A percentile compares a stretch with the other conserved stretches of the same genome.
phyloP scores from a whole-genome alignment of 2,113 vertebrate genomes.

The Leptocoma aspasia region DNA sequence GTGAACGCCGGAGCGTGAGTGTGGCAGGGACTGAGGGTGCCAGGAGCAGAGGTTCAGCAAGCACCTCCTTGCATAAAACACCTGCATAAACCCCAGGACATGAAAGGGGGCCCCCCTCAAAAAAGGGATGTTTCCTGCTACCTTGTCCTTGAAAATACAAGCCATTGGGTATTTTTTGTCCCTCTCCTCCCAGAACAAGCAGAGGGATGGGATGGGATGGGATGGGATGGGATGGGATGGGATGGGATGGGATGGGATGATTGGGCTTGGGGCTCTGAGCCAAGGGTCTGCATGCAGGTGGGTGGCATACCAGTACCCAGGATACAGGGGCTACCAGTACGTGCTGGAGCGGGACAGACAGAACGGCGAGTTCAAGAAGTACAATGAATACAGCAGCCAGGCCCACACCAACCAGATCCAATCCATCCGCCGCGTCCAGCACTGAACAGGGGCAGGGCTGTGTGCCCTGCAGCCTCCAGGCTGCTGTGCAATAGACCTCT shows the following conservation, averaged over 20 bases:
- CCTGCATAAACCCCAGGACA: background rate
- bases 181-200: background rate
- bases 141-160: background rate
- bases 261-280: background rate
- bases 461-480: background rate
- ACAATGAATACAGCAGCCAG: slow-evolving; percentile 92
- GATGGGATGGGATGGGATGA: background rate
- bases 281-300: slow-evolving; percentile 73
- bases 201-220: background rate
- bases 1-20: slow-evolving; percentile 94
- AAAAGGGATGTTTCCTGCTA: background rate
- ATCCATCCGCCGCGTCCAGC: slow-evolving; percentile 95
- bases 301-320: slow-evolving; percentile 97
- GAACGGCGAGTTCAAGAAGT: slow-evolving; percentile 91
- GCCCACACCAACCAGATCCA: slow-evolving; percentile 95
- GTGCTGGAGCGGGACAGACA: slow-evolving; percentile 91
- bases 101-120: background rate
- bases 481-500: slow-evolving; percentile 53
- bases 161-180: background rate
- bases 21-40: fast-evolving
- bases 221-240: background rate
- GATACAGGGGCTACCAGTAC: slow-evolving; percentile 96
- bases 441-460: slow-evolving; percentile 71
- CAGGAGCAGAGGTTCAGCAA: background rate
- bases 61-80: background rate